Evolutionary conservation across 2,113 vertebrate species (phyloP).

Genomic region (Acanthochromis polyacanthus): DNA sequence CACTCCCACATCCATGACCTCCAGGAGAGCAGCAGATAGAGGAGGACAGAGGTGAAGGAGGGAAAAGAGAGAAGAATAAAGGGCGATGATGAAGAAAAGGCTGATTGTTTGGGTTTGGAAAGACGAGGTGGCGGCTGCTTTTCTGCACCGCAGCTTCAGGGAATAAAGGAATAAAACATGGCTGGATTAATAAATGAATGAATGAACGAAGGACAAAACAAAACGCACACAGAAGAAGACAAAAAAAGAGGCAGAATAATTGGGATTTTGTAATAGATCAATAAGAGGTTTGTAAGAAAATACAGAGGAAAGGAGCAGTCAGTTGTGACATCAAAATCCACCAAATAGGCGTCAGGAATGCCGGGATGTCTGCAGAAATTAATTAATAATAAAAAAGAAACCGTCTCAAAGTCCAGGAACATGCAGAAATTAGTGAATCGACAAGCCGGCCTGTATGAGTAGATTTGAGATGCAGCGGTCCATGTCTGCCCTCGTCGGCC

Average conservation of each 20-base stretch:
- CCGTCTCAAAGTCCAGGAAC: slow-evolving; percentile 35
- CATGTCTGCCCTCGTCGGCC: slow-evolving; percentile 67
- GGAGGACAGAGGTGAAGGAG: slow-evolving; percentile 47
- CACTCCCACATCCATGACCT: slow-evolving; percentile 17
- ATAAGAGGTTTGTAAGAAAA: slow-evolving; percentile 22
- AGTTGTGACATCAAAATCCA: slow-evolving; percentile 41
- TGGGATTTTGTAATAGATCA: slow-evolving; percentile 29
- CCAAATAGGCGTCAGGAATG: slow-evolving; percentile 21
- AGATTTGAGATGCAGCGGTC: slow-evolving; percentile 72
- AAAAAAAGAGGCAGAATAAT: slow-evolving; percentile 27
- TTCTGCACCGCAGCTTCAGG: slow-evolving; percentile 29
- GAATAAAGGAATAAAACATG: slow-evolving; percentile 41
- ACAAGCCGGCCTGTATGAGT: slow-evolving; percentile 53
- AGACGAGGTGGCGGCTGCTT: slow-evolving; percentile 11
- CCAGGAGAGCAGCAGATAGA: slow-evolving; percentile 32
- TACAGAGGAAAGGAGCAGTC: slow-evolving; percentile 26
- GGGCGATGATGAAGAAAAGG: slow-evolving; percentile 33
- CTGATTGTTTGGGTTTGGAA: slow-evolving; percentile 38
- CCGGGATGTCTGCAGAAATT: slow-evolving; percentile 17
- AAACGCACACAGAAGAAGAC: slow-evolving; percentile 16
- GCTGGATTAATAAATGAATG: slow-evolving; percentile 32
- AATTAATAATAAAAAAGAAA: slow-evolving; percentile 20
- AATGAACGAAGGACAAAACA: slow-evolving; percentile 21
- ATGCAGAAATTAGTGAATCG: slow-evolving; percentile 57
- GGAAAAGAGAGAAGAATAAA: slow-evolving; percentile 35